phyloP scores from a whole-genome alignment of 2,888 invertebrate species.

The Julus scanicus region DNA sequence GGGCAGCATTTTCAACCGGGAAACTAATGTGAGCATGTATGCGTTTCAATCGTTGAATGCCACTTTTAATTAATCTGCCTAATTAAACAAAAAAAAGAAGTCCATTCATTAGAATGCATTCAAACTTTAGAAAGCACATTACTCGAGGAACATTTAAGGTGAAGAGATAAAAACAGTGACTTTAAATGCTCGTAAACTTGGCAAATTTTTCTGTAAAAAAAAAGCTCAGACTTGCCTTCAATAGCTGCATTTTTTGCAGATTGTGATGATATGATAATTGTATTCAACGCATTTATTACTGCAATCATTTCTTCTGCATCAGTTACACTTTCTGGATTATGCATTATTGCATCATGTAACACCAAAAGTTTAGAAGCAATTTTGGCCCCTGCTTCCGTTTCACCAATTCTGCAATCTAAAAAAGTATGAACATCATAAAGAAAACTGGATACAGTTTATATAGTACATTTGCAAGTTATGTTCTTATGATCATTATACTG shows the following conservation, averaged over 20 bases:
- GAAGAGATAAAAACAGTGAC: too few species aligned
- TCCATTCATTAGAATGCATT: too few species aligned
- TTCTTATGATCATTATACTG: neutral
- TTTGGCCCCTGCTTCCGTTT: neutral
- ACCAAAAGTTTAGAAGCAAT: neutral
- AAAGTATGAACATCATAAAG: neutral
- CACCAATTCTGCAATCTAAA: neutral
- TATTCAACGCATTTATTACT: neutral
- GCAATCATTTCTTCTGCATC: neutral
- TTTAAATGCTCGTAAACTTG: neutral
- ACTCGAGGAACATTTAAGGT: too few species aligned
- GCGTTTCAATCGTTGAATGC: neutral
- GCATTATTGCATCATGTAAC: neutral
- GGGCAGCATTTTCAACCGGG: neutral
- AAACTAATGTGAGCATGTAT: constrained; percentile 37
- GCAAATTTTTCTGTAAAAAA: neutral
- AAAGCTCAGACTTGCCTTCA: neutral
- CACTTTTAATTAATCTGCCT: constrained; percentile 12
- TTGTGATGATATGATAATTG: neutral
- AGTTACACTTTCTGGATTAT: constrained; percentile 3
- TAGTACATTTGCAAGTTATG: neutral
- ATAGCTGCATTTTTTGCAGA: constrained; percentile 9
- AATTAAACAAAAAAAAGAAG: neutral
- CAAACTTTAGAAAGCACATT: too few species aligned
- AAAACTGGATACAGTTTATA: too few species aligned